A percentile compares a stretch with the other conserved stretches of the same genome.
Conservation (phyloP, 1,140 invertebrate genomes). For the Listronotus oregonensis region DNA sequence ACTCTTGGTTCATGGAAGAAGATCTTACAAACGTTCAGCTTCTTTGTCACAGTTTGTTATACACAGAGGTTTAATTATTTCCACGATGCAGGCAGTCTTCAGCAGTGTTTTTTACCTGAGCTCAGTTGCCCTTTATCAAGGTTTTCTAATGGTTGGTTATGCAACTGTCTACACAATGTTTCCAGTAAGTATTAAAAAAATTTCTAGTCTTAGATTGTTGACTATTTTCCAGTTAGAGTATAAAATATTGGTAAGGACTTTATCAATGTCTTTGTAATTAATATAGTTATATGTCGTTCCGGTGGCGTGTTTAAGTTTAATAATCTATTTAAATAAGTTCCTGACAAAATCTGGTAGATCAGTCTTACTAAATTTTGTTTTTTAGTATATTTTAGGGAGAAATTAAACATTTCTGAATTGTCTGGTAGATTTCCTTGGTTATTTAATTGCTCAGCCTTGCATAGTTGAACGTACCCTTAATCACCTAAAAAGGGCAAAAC, state of each 20-base stretch:
- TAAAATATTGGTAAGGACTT: neutral
- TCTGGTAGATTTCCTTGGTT: too few relatives aligned
- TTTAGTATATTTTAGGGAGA: too few relatives aligned
- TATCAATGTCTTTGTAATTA: neutral
- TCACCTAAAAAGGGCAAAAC: too few relatives aligned
- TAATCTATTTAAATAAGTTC: too few relatives aligned
- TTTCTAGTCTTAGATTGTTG: too few relatives aligned
- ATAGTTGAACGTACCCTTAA: too few relatives aligned
- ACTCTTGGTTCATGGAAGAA: conserved; percentile 92
- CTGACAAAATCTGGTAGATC: too few relatives aligned
- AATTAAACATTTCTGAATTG: too few relatives aligned
- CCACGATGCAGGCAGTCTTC: conserved; percentile 98
- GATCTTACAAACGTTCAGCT: conserved; percentile 95
- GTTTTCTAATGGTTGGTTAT: conserved; percentile 98
- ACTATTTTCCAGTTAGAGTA: neutral
- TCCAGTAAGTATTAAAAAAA: conserved; percentile 76
- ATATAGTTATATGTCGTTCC: too few relatives aligned
- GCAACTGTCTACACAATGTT: conserved; percentile 99
- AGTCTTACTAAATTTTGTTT: too few relatives aligned
- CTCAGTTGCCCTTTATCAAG: conserved; percentile 96
- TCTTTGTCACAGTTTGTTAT: conserved; percentile 98
- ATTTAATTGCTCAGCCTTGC: too few relatives aligned
- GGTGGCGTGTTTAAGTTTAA: too few relatives aligned
- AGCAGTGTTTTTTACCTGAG: conserved; percentile 99
- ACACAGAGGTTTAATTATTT: conserved; percentile 97